A percentile compares a stretch with the other conserved stretches of the same genome.
Conservation (phyloP, 2,113 vertebrate species). For the Etheostoma cragini region DNA sequence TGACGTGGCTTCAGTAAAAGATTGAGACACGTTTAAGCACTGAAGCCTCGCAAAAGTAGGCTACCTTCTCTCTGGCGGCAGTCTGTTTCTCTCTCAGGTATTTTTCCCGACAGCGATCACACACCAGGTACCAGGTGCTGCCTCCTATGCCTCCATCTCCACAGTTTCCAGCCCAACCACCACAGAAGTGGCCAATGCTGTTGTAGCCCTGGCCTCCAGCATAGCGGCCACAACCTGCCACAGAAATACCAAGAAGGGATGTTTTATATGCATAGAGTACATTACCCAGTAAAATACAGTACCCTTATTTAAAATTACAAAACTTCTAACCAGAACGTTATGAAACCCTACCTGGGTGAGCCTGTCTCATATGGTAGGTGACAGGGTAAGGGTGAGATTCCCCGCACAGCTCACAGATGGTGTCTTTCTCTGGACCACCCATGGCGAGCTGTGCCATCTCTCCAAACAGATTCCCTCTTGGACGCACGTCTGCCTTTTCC, state of each 20-base stretch:
- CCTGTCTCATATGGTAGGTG: constrained; percentile 98
- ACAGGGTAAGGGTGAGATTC: constrained; percentile 98
- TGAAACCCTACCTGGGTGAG: constrained; percentile 92
- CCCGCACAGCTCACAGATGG: constrained; percentile 97
- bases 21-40: neutral
- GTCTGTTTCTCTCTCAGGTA: constrained; percentile 98
- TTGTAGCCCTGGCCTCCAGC: constrained; percentile 99
- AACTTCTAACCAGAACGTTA: neutral
- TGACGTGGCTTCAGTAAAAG: neutral
- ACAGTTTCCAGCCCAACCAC: constrained; percentile 99
- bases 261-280: neutral
- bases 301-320: neutral
- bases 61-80: constrained; percentile 97
- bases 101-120: constrained; percentile 97
- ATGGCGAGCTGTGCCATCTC: constrained; percentile 99
- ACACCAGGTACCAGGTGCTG: constrained; percentile 99
- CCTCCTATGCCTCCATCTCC: constrained; percentile 98
- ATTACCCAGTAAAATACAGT: neutral
- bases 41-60: neutral
- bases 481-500: constrained; percentile 94
- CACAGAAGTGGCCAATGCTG: constrained; percentile 98
- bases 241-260: constrained; percentile 4
- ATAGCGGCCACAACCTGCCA: constrained; percentile 94
- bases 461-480: constrained; percentile 96
- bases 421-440: constrained; percentile 98